A percentile compares a stretch with the other conserved stretches of the same genome.
These are phyloP conservation scores for Escarpia spicata DNA, from an alignment of 2,888 invertebrate genomes.

Conservation along the genomic window DNA sequence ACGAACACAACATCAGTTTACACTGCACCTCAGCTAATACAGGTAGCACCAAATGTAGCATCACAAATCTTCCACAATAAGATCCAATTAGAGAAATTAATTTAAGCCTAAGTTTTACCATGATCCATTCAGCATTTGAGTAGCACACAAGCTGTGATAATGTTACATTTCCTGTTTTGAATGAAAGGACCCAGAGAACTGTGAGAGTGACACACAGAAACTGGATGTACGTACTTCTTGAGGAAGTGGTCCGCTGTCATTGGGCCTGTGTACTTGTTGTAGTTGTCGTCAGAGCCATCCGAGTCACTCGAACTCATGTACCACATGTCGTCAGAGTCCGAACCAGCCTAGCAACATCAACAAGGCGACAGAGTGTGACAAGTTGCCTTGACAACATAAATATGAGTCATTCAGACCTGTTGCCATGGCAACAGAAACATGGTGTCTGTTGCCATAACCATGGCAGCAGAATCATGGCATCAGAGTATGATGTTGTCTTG, in stretches of 20 bases:
- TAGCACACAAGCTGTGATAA: neutral
- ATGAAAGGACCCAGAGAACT: neutral
- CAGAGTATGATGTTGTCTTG: neutral
- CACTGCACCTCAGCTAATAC: no score
- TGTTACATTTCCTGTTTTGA: neutral
- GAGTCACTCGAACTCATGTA: slow-evolving; percentile 5
- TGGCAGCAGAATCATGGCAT: neutral
- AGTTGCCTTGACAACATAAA: neutral
- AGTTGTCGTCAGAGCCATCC: slow-evolving; percentile 7
- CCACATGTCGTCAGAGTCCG: slow-evolving; percentile 19
- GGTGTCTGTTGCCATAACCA: neutral
- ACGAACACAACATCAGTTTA: no score
- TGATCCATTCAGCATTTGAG: neutral
- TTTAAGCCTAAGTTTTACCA: neutral
- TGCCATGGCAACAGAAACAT: neutral
- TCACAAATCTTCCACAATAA: no score
- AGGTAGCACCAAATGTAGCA: neutral
- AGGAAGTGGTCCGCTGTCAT: slow-evolving; percentile 43
- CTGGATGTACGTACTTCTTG: slow-evolving; percentile 35
- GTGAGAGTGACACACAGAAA: neutral
- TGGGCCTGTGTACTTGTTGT: slow-evolving; percentile 26
- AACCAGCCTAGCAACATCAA: neutral
- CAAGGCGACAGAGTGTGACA: neutral
- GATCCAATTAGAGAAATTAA: neutral
- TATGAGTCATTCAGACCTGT: neutral